These are phyloP conservation scores for Drosophila orena DNA, from an alignment of 1,140 invertebrate genomes.

Conservation along the genomic window DNA sequence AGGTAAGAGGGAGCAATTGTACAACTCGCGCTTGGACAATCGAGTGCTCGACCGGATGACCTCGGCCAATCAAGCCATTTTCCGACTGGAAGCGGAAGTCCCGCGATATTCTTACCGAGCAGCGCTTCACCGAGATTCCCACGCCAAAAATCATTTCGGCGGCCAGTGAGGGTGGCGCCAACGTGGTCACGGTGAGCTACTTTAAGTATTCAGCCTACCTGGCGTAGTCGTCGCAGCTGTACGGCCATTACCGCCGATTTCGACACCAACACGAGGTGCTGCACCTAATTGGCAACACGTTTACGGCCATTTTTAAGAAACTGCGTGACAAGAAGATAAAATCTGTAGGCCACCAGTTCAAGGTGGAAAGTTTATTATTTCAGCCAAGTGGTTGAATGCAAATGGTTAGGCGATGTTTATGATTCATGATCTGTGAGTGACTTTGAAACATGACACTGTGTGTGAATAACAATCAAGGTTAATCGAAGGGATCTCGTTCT, in stretches of 20 bases:
- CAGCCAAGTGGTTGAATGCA: too few relatives aligned
- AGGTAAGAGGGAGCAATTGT: too few relatives aligned
- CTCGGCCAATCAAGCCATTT: constrained; percentile 98
- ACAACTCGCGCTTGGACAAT: constrained; percentile 96
- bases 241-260: constrained; percentile 99
- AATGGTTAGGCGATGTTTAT: too few relatives aligned
- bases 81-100: constrained; percentile 97
- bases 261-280: constrained; percentile 99
- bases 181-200: constrained; percentile 99
- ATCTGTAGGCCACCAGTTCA: constrained; percentile 95
- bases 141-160: constrained; percentile 99
- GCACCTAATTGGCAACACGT: constrained; percentile 94
- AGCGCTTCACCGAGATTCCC: constrained; percentile 98
- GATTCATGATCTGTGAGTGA: too few relatives aligned
- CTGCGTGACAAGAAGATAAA: constrained; percentile 95
- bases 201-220: constrained; percentile 98
- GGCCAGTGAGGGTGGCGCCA: constrained; percentile 99
- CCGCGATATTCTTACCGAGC: constrained; percentile 91
- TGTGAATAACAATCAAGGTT: too few relatives aligned
- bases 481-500: too few relatives aligned
- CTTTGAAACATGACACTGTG: too few relatives aligned
- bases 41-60: constrained; percentile 97
- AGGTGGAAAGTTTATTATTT: too few relatives aligned
- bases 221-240: constrained; percentile 99
- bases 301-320: constrained; percentile 97